phyloP scores from a whole-genome alignment of 2,797 vertebrate genomes.

The Ibycter americanus region DNA sequence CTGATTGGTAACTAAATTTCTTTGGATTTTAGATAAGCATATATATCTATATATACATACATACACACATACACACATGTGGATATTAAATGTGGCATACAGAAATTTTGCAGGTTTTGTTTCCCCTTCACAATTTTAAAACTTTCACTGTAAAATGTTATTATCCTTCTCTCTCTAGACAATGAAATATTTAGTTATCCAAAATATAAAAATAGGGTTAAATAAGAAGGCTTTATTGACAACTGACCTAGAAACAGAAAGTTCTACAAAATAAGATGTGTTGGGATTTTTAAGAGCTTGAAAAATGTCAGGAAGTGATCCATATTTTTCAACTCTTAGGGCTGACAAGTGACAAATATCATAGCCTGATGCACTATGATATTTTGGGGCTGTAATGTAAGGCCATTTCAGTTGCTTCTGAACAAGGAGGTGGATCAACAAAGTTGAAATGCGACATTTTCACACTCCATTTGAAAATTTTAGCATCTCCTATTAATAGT shows the following conservation, averaged over 20 bases:
- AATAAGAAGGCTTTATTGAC: background rate
- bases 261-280: background rate
- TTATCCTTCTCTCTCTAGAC: background rate
- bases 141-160: background rate
- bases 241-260: background rate
- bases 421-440: background rate
- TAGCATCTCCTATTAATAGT: background rate
- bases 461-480: background rate
- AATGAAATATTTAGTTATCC: background rate
- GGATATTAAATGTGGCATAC: background rate
- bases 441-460: background rate
- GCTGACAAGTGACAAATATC: background rate
- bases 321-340: background rate
- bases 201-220: background rate
- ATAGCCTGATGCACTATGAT: background rate
- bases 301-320: background rate
- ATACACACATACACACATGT: background rate
- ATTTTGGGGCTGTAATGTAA: background rate
- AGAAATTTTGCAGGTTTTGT: background rate
- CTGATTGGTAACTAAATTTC: background rate
- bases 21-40: constrained; percentile 8
- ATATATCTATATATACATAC: background rate
- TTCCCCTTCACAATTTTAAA: background rate
- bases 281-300: constrained; percentile 2
- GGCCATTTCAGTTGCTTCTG: background rate